A percentile compares a stretch with the other conserved stretches of the same genome.
phyloP scores from a whole-genome alignment of 2,888 invertebrate genomes.

The Tortrix viridana region DNA sequence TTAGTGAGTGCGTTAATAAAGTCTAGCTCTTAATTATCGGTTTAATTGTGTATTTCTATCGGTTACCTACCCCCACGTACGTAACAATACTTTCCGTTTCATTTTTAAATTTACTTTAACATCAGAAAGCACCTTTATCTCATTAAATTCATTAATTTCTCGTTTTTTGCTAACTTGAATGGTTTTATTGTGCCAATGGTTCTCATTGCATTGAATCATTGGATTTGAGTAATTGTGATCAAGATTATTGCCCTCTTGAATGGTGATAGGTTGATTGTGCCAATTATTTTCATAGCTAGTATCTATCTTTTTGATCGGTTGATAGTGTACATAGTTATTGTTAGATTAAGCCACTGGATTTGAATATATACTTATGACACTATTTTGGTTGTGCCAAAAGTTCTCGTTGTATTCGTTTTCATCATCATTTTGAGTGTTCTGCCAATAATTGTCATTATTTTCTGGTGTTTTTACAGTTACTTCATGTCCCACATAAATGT shows the following conservation, averaged over 20 bases:
- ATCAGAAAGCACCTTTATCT: slow-evolving; percentile 1
- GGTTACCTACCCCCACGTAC: no score
- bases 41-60: no score
- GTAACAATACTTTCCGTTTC: no score
- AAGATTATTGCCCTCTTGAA: background rate
- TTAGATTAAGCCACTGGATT: no score
- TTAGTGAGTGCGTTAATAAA: no score
- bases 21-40: no score
- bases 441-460: background rate
- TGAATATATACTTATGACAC: no score
- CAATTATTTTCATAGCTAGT: background rate
- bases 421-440: background rate
- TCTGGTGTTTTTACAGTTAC: background rate
- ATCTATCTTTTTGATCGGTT: no score
- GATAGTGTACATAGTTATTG: no score
- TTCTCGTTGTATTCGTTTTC: no score
- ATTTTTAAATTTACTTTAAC: background rate
- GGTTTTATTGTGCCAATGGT: no score
- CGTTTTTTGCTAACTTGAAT: background rate
- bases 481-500: background rate
- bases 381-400: no score
- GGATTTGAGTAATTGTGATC: background rate
- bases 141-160: slow-evolving; percentile 1
- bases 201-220: background rate
- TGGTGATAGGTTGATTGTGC: background rate